phyloP scores from a whole-genome alignment of 2,888 invertebrate genomes.

The Ichneumoninae sp. region DNA sequence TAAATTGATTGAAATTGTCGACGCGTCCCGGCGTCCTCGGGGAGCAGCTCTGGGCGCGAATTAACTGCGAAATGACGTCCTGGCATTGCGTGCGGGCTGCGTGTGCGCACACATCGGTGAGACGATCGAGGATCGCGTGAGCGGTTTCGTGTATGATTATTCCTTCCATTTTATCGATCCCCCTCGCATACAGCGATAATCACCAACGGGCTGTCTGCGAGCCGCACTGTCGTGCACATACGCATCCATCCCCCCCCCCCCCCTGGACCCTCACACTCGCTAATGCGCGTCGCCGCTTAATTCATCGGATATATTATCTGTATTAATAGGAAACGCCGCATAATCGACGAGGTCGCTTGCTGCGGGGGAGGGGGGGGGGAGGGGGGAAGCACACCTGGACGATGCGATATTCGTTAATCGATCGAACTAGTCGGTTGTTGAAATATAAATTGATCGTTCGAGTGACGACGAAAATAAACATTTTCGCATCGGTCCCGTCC shows the following conservation, averaged over 20 bases:
- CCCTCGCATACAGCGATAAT: slow-evolving; percentile 15
- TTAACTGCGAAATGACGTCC: slow-evolving; percentile 64
- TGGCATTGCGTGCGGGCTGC: neutral
- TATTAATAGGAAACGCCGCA: slow-evolving; percentile 47
- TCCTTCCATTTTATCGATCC: slow-evolving; percentile 60
- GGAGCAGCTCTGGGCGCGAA: slow-evolving; percentile 60
- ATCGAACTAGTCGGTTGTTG: slow-evolving; percentile 6
- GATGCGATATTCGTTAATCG: slow-evolving; percentile 17
- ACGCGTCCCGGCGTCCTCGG: slow-evolving; percentile 62
- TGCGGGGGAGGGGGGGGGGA: neutral
- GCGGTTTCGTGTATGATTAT: slow-evolving; percentile 38
- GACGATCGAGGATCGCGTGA: slow-evolving; percentile 42
- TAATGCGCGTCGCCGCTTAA: slow-evolving; percentile 49
- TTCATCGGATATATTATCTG: slow-evolving; percentile 59
- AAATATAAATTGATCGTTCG: neutral
- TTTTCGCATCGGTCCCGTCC: neutral
- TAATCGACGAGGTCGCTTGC: slow-evolving; percentile 58
- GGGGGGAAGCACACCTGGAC: slow-evolving; percentile 13
- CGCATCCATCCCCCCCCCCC: slow-evolving; percentile 23
- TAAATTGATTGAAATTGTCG: slow-evolving; percentile 75
- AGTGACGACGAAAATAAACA: neutral
- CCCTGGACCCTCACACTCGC: slow-evolving; percentile 25
- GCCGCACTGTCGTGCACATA: neutral
- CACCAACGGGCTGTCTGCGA: slow-evolving; percentile 11
- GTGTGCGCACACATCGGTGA: slow-evolving; percentile 13